Evolutionary conservation across 2,797 vertebrate species (phyloP).

Genomic region (Neosilurus hyrtlii): DNA sequence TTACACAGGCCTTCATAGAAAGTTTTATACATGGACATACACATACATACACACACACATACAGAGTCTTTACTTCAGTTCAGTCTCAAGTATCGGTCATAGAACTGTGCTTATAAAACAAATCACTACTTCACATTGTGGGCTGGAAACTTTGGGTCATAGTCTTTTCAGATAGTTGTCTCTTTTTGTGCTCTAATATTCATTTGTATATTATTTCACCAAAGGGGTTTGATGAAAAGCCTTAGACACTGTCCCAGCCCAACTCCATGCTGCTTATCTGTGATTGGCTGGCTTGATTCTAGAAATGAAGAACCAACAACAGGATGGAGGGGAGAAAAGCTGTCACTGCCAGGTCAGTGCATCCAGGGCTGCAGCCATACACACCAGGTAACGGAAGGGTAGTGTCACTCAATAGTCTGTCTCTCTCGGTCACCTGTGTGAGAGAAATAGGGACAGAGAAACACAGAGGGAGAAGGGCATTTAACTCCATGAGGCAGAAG

Average conservation of each 20-base stretch:
- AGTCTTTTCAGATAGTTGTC: slow-evolving; percentile 30
- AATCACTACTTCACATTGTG: slow-evolving; percentile 41
- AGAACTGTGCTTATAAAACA: slow-evolving; percentile 41
- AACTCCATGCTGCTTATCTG: slow-evolving; percentile 40
- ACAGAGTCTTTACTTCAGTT: slow-evolving; percentile 24
- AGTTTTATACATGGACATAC: slow-evolving; percentile 43
- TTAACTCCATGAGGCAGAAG: slow-evolving; percentile 16
- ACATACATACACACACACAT: slow-evolving; percentile 23
- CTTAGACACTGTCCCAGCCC: slow-evolving; percentile 32
- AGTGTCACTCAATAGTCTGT: slow-evolving; percentile 76
- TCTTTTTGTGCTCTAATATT: slow-evolving; percentile 20
- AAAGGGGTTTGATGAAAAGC: slow-evolving; percentile 28
- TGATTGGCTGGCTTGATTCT: slow-evolving; percentile 48
- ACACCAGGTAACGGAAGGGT: slow-evolving; percentile 77
- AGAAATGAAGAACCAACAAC: slow-evolving; percentile 57
- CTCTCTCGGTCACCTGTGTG: slow-evolving; percentile 69
- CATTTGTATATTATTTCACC: slow-evolving; percentile 27
- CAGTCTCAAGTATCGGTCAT: slow-evolving; percentile 13
- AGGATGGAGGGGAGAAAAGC: slow-evolving; percentile 60
- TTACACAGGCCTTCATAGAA: slow-evolving; percentile 38
- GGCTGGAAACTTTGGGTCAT: slow-evolving; percentile 27
- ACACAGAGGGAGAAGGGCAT: slow-evolving; percentile 8
- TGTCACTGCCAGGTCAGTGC: slow-evolving; percentile 41
- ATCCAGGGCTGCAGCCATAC: slow-evolving; percentile 61
- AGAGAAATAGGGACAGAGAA: slow-evolving; percentile 23